Conservation (phyloP, 2,888 invertebrate genomes). For the Cerastis leucographa region DNA sequence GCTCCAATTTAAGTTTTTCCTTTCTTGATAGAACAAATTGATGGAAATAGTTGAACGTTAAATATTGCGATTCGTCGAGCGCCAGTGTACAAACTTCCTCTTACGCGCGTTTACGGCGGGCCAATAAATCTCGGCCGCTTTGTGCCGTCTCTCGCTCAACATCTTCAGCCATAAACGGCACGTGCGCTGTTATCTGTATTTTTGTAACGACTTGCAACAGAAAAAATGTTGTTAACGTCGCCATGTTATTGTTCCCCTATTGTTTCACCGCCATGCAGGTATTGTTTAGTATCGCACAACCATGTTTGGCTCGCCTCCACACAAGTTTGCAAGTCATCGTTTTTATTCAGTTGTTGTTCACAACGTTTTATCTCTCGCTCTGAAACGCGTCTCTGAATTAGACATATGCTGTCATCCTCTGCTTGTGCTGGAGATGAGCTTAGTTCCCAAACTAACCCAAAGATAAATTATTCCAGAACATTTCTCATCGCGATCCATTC, state of each 20-base stretch:
- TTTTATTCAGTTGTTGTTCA: conserved; percentile 85
- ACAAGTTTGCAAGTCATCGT: conserved; percentile 78
- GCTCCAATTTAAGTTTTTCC: conserved; percentile 87
- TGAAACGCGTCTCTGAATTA: conserved; percentile 84
- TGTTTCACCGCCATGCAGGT: conserved; percentile 71
- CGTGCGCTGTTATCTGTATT: conserved; percentile 84
- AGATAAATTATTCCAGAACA: conserved; percentile 88
- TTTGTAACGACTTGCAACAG: conserved; percentile 82
- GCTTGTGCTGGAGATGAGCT: conserved; percentile 80
- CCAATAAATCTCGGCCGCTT: conserved; percentile 86
- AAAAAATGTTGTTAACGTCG: conserved; percentile 82
- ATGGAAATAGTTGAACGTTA: conserved; percentile 86
- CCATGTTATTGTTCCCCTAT: conserved; percentile 75
- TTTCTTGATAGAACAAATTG: conserved; percentile 84
- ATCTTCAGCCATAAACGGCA: conserved; percentile 86
- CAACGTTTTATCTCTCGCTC: conserved; percentile 80
- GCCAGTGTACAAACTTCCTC: conserved; percentile 83
- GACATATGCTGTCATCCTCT: conserved; percentile 83
- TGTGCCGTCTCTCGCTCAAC: conserved; percentile 82
- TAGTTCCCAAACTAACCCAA: conserved; percentile 84
- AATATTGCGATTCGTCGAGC: conserved; percentile 82
- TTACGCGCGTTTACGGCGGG: conserved; percentile 81
- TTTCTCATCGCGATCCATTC: conserved; percentile 87
- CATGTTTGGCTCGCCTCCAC: conserved; percentile 69
- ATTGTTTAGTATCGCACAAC: conserved; percentile 72